Evolutionary conservation across 2,113 vertebrate genomes (phyloP).

Genomic region (Indicator maculatus): DNA sequence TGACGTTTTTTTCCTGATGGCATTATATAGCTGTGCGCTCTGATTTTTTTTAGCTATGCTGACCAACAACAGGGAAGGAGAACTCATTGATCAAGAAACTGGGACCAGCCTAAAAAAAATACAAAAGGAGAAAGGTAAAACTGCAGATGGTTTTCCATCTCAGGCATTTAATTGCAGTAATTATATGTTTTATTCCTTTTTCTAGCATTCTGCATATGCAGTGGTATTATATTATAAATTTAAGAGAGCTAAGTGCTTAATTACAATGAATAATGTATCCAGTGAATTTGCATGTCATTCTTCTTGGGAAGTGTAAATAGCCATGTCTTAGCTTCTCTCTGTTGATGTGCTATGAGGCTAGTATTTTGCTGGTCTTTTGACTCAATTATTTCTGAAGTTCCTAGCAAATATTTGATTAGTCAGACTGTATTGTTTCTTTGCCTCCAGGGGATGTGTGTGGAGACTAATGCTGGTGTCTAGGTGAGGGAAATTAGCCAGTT

Average conservation of each 20-base stretch:
- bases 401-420: constrained; percentile 28
- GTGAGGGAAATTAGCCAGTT: not conserved
- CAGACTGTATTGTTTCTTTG: not conserved
- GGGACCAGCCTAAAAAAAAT: constrained; percentile 86
- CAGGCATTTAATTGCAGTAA: not conserved
- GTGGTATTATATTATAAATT: not conserved
- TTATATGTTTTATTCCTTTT: not conserved
- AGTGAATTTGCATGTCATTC: not conserved
- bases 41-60: constrained; percentile 72
- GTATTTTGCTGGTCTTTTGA: not conserved
- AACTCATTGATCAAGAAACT: constrained; percentile 80
- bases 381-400: constrained; percentile 30
- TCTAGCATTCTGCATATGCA: not conserved
- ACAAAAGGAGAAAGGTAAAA: constrained; percentile 88
- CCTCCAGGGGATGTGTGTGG: not conserved
- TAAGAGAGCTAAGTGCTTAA: constrained; percentile 25
- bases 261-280: constrained; percentile 39
- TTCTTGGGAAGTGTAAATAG: not conserved
- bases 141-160: not conserved
- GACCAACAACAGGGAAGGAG: constrained; percentile 78
- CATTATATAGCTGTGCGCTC: not conserved
- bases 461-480: not conserved
- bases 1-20: not conserved
- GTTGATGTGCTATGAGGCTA: not conserved
- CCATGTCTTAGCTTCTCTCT: not conserved